phyloP scores from a whole-genome alignment of 2,113 vertebrate genomes.

The Leptobrachium leishanense region DNA sequence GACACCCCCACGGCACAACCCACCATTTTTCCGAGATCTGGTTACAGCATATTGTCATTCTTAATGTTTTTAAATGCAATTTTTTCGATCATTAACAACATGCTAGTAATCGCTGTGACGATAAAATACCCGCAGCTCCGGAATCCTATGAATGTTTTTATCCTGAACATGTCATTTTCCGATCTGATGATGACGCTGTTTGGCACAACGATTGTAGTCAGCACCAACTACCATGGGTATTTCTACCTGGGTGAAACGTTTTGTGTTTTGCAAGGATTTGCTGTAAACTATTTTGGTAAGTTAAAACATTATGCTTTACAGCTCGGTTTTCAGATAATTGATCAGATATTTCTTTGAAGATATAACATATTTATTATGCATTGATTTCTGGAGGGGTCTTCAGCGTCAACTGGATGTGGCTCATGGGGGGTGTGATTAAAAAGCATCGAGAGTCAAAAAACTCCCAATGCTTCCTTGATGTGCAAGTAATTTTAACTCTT shows the following conservation, averaged over 20 bases:
- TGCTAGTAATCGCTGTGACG: slow-evolving; percentile 58
- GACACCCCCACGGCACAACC: slow-evolving; percentile 34
- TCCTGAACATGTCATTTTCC: slow-evolving; percentile 62
- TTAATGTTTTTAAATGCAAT: slow-evolving; percentile 59
- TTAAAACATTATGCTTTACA: not conserved
- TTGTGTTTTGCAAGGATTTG: slow-evolving; percentile 66
- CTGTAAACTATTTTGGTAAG: slow-evolving; percentile 70
- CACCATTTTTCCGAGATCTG: slow-evolving; percentile 60
- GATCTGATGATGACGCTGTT: slow-evolving; percentile 65
- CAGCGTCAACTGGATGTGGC: too few species aligned
- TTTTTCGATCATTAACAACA: slow-evolving; percentile 65
- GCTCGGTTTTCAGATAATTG: too few species aligned
- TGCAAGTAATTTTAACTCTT: too few species aligned
- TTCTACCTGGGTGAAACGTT: slow-evolving; percentile 63
- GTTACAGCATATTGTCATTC: slow-evolving; percentile 65
- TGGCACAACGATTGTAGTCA: slow-evolving; percentile 61
- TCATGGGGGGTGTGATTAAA: too few species aligned
- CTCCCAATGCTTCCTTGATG: too few species aligned
- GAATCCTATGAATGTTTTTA: slow-evolving; percentile 62
- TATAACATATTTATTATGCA: too few species aligned
- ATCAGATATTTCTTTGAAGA: too few species aligned
- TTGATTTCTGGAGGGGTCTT: too few species aligned
- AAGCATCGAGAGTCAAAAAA: too few species aligned
- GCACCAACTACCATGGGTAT: slow-evolving; percentile 63
- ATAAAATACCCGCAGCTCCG: slow-evolving; percentile 61